phyloP scores from a whole-genome alignment of 2,113 vertebrate genomes.

The Oncorhynchus keta region DNA sequence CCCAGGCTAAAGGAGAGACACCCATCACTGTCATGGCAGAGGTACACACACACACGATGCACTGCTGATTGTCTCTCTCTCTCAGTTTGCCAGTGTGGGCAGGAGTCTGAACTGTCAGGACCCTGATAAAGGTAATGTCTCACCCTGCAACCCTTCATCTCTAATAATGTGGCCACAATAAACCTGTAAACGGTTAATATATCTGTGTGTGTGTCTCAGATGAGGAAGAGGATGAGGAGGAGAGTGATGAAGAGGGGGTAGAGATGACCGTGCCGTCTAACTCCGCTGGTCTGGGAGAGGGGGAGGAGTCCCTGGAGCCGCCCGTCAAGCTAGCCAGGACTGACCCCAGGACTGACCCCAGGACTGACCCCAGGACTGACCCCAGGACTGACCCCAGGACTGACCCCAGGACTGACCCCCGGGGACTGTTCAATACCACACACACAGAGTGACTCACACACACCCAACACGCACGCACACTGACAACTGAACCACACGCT shows the following conservation, averaged over 20 bases:
- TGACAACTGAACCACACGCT: neutral
- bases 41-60: conserved; percentile 60
- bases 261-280: conserved; percentile 82
- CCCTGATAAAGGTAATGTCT: conserved; percentile 83
- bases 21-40: conserved; percentile 95
- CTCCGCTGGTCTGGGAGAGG: conserved; percentile 50
- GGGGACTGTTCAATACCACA: conserved; percentile 69
- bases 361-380: no score
- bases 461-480: neutral
- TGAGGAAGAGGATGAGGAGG: conserved; percentile 87
- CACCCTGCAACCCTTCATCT: neutral
- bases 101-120: conserved; percentile 82
- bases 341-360: no score
- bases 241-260: conserved; percentile 88
- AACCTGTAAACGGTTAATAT: no score
- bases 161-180: no score
- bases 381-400: no score
- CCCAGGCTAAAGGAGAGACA: conserved; percentile 89
- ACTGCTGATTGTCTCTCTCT: neutral
- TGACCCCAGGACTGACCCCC: conserved; percentile 69
- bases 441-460: conserved; percentile 8
- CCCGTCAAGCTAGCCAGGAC: conserved; percentile 85
- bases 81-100: conserved; percentile 85
- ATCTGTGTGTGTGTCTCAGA: conserved; percentile 53
- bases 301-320: conserved; percentile 84